Conservation (phyloP, 2,797 vertebrate genomes). For the Mastacembelus armatus region DNA sequence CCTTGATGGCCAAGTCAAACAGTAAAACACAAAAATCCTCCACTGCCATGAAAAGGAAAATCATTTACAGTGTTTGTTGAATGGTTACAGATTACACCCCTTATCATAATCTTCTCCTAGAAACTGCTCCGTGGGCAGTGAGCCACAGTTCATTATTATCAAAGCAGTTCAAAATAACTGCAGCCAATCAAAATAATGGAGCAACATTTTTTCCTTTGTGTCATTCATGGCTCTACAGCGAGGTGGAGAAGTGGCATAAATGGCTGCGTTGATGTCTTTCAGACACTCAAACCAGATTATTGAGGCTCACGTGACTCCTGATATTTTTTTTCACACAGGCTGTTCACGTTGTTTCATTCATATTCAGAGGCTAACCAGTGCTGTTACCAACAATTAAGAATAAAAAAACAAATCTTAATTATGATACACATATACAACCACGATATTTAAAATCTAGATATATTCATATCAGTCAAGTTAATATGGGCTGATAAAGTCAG, state of each 20-base stretch:
- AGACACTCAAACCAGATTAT: background rate
- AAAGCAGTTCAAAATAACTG: slow-evolving; percentile 27
- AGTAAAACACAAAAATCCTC: background rate
- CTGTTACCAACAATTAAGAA: no score
- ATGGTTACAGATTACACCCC: slow-evolving; percentile 16
- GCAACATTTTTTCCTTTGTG: background rate
- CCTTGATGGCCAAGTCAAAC: background rate
- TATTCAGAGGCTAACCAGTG: no score
- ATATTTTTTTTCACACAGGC: no score
- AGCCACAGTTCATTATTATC: slow-evolving; percentile 18
- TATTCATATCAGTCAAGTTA: background rate
- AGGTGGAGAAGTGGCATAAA: background rate
- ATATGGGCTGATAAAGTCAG: background rate
- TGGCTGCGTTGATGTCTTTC: background rate
- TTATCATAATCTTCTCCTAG: slow-evolving; percentile 21
- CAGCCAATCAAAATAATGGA: background rate
- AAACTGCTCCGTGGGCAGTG: slow-evolving; percentile 21
- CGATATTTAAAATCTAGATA: no score
- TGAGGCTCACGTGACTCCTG: background rate
- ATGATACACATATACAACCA: no score
- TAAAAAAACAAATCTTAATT: no score
- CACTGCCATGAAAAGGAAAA: slow-evolving; percentile 1
- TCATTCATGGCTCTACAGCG: background rate
- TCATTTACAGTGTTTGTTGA: slow-evolving; percentile 7
- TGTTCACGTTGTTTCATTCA: no score